Conservation (phyloP, 2,888 invertebrate species). For the Plagodis dolabraria region DNA sequence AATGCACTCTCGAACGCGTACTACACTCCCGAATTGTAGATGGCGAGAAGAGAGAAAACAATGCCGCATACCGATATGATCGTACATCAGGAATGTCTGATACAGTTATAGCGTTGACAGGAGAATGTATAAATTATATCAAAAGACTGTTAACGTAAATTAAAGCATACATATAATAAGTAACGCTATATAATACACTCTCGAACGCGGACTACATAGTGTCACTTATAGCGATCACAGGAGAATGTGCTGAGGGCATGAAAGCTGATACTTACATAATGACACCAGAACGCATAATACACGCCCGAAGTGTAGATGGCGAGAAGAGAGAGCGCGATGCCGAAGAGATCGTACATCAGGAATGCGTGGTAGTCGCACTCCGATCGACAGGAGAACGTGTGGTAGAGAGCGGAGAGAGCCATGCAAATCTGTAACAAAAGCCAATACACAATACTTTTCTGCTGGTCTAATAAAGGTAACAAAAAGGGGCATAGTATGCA, state of each 20-base stretch:
- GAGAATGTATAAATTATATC: too few relatives aligned
- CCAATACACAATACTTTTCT: too few relatives aligned
- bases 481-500: too few relatives aligned
- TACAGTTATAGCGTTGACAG: too few relatives aligned
- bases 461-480: too few relatives aligned
- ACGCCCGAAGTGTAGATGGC: conserved; percentile 98
- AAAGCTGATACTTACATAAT: conserved; percentile 87
- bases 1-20: conserved; percentile 87
- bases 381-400: conserved; percentile 97
- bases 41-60: conserved; percentile 95
- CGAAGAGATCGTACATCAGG: conserved; percentile 95
- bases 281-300: conserved; percentile 98
- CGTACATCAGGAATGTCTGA: conserved; percentile 94
- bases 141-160: too few relatives aligned
- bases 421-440: conserved; percentile 92
- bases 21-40: conserved; percentile 97
- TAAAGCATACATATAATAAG: too few relatives aligned
- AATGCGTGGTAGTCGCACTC: conserved; percentile 94
- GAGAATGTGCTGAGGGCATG: conserved; percentile 88
- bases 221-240: conserved; percentile 88
- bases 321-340: conserved; percentile 95
- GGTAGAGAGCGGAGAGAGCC: conserved; percentile 95
- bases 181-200: too few relatives aligned
- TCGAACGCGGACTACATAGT: too few relatives aligned
- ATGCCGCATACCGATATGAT: conserved; percentile 92